Evolutionary conservation across 2,113 vertebrate genomes (phyloP).

Genomic region (Orientallactaga bullata): DNA sequence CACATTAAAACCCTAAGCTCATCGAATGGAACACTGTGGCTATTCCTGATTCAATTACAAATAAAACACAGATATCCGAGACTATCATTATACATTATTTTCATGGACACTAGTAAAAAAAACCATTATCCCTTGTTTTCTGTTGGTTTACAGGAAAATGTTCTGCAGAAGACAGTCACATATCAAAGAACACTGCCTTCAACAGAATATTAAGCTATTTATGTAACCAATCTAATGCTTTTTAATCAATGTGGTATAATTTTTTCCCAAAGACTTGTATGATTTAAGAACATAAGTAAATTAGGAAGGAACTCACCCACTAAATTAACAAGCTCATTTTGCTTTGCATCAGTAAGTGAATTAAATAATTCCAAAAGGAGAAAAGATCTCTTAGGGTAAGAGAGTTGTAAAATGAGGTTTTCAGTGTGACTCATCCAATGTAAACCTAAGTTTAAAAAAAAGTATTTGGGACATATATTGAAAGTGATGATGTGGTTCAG

Average conservation of each 20-base stretch:
- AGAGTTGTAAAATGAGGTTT: slow-evolving; percentile 46
- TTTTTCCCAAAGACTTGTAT: slow-evolving; percentile 35
- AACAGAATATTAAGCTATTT: not conserved
- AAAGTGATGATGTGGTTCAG: slow-evolving; percentile 37
- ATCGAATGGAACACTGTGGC: slow-evolving; percentile 21
- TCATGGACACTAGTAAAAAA: slow-evolving; percentile 19
- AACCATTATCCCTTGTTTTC: slow-evolving; percentile 28
- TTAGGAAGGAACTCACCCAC: slow-evolving; percentile 50
- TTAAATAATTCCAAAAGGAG: slow-evolving; percentile 26
- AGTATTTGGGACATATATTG: slow-evolving; percentile 12
- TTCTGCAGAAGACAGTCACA: not conserved
- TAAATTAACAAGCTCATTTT: slow-evolving; percentile 25
- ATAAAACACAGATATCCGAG: not conserved
- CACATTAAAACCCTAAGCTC: slow-evolving; percentile 8
- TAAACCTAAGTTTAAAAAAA: slow-evolving; percentile 62
- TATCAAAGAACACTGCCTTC: slow-evolving; percentile 23
- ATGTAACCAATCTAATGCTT: slow-evolving; percentile 4
- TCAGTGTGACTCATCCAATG: slow-evolving; percentile 47
- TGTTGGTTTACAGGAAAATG: slow-evolving; percentile 25
- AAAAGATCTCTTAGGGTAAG: slow-evolving; percentile 17
- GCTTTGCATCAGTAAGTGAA: not conserved
- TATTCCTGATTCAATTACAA: slow-evolving; percentile 31
- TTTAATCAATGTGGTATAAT: slow-evolving; percentile 38
- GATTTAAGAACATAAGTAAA: slow-evolving; percentile 57
- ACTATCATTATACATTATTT: slow-evolving; percentile 20